Evolutionary conservation across 2,797 vertebrate species (phyloP).

Genomic region (Coregonus sp.): DNA sequence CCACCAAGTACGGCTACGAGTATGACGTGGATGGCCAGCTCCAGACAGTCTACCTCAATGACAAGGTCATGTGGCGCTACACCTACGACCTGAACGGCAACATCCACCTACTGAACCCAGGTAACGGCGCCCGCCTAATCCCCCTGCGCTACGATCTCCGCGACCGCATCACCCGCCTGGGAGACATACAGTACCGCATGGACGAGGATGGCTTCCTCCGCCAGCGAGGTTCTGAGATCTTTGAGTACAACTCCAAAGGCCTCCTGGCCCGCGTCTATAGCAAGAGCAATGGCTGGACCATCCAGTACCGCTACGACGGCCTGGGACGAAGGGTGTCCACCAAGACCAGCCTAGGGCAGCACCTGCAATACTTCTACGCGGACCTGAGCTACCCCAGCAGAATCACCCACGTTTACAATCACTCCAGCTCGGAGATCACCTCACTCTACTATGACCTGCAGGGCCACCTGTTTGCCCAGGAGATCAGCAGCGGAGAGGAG

Average conservation of each 20-base stretch:
- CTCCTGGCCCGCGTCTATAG: constrained; percentile 93
- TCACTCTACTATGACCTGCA: constrained; percentile 98
- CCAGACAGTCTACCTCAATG: constrained; percentile 93
- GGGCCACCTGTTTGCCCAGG: constrained; percentile 98
- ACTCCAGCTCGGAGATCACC: constrained; percentile 96
- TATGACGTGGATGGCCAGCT: constrained; percentile 97
- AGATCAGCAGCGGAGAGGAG: constrained; percentile 96
- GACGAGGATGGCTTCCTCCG: constrained; percentile 96
- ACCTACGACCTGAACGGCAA: constrained; percentile 98
- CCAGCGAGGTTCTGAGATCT: constrained; percentile 93
- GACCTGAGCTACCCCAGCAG: constrained; percentile 92
- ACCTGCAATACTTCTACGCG: constrained; percentile 97
- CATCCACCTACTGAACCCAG: constrained; percentile 91
- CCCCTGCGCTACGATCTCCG: constrained; percentile 93
- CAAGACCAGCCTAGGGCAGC: constrained; percentile 91
- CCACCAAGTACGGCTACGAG: constrained; percentile 94
- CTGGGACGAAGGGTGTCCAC: constrained; percentile 91
- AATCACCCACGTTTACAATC: constrained; percentile 97
- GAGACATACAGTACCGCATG: constrained; percentile 93
- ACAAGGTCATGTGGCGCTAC: constrained; percentile 96
- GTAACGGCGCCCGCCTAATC: constrained; percentile 86
- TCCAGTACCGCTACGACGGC: constrained; percentile 95
- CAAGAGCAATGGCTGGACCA: constrained; percentile 93
- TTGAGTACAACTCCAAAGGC: constrained; percentile 97
- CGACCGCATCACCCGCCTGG: constrained; percentile 94